Evolutionary conservation across 2,888 invertebrate species (phyloP).

Genomic region (Abscondita cerata): DNA sequence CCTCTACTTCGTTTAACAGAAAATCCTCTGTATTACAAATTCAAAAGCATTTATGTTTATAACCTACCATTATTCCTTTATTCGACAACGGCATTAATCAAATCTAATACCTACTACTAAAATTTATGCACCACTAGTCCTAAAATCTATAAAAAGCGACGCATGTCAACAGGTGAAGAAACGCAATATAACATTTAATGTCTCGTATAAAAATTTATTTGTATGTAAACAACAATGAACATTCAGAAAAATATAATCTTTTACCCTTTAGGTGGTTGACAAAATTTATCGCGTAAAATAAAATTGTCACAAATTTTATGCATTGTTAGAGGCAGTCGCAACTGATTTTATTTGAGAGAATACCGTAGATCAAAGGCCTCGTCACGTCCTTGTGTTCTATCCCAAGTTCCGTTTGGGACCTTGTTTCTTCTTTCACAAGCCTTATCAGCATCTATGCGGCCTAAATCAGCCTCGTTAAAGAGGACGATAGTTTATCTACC

Average conservation of each 20-base stretch:
- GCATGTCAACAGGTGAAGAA: too few species aligned
- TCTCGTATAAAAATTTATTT: too few species aligned
- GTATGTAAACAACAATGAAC: too few species aligned
- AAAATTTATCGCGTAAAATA: conserved; percentile 8
- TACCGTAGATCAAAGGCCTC: conserved; percentile 36
- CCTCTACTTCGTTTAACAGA: conserved; percentile 11
- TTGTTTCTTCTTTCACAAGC: conserved; percentile 32
- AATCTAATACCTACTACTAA: too few species aligned
- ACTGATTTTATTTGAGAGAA: conserved; percentile 30
- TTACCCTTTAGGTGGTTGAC: too few species aligned
- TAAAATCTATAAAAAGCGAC: too few species aligned
- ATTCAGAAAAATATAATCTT: too few species aligned
- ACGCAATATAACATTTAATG: too few species aligned
- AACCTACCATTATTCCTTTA: not conserved
- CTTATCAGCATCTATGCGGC: conserved; percentile 27
- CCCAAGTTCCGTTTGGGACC: conserved; percentile 35
- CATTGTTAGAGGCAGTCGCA: conserved; percentile 30
- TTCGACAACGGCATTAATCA: too few species aligned
- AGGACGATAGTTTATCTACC: conserved; percentile 32
- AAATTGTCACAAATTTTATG: conserved; percentile 29
- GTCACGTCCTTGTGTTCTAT: conserved; percentile 38
- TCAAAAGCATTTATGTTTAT: conserved; percentile 8
- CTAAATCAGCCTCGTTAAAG: conserved; percentile 33
- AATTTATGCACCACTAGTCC: too few species aligned
- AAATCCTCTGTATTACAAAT: conserved; percentile 4